A percentile compares a stretch with the other conserved stretches of the same genome.
phyloP scores from a whole-genome alignment of 2,888 invertebrate species.

The Chalcosyrphus nemorum region DNA sequence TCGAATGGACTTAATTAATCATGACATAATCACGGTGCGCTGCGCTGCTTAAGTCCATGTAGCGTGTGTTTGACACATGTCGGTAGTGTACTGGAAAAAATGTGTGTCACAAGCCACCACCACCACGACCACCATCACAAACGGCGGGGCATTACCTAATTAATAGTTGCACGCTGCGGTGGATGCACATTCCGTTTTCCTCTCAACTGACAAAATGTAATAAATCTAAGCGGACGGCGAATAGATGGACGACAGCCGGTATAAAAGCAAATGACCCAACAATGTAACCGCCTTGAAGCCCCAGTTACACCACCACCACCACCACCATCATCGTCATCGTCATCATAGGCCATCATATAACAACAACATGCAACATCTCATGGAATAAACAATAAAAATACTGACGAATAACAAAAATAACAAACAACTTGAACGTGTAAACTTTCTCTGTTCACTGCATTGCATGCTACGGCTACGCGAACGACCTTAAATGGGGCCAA shows the following conservation, averaged over 20 bases:
- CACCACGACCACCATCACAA: neutral
- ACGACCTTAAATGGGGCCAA: conserved; percentile 71
- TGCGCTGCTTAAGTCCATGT: conserved; percentile 51
- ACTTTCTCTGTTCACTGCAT: conserved; percentile 69
- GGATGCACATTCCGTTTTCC: conserved; percentile 63
- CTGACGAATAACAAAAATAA: neutral
- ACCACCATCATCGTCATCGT: too few relatives aligned
- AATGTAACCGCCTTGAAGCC: conserved; percentile 72
- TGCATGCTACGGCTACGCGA: conserved; percentile 69
- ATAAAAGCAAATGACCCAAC: conserved; percentile 68
- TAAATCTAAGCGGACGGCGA: conserved; percentile 67
- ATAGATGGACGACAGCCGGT: conserved; percentile 44
- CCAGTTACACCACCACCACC: conserved; percentile 60
- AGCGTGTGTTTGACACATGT: conserved; percentile 69
- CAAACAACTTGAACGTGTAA: conserved; percentile 48
- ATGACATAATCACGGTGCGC: conserved; percentile 62
- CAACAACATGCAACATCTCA: conserved; percentile 63
- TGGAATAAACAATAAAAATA: conserved; percentile 32
- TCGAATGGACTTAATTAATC: conserved; percentile 67
- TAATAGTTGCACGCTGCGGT: conserved; percentile 51
- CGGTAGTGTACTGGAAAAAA: conserved; percentile 40
- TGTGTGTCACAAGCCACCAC: conserved; percentile 57
- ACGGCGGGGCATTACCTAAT: conserved; percentile 56
- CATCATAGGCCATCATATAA: conserved; percentile 57
- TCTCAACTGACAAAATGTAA: conserved; percentile 61